Percentiles rank a stretch among this genome's conserved stretches.
Conservation (phyloP, 2,888 invertebrate species). For the Acleris cristana region DNA sequence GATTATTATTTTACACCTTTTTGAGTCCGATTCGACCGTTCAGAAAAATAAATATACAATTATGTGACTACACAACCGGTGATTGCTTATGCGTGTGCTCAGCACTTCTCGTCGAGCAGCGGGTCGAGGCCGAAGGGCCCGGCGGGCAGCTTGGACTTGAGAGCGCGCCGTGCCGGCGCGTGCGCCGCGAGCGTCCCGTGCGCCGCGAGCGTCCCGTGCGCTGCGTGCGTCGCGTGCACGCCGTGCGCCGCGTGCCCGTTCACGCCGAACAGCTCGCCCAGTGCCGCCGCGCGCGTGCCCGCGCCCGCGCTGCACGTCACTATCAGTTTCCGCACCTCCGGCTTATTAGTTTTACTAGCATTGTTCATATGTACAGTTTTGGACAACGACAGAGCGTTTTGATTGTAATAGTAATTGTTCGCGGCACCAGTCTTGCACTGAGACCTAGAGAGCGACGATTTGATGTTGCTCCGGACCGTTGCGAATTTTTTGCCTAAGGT, state of each 20-base stretch:
- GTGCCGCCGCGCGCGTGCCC: conserved; percentile 56
- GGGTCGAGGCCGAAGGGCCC: conserved; percentile 76
- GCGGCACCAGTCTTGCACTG: conserved; percentile 64
- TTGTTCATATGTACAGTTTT: conserved; percentile 75
- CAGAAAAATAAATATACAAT: conserved; percentile 81
- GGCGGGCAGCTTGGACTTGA: conserved; percentile 49
- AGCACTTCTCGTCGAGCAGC: conserved; percentile 80
- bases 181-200: neutral
- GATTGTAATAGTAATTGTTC: conserved; percentile 70
- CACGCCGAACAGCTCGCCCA: conserved; percentile 62
- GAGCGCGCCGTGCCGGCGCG: conserved; percentile 31
- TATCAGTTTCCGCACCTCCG: conserved; percentile 78
- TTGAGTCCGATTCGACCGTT: conserved; percentile 69
- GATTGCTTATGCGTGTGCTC: conserved; percentile 61
- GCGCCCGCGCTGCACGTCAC: conserved; percentile 74
- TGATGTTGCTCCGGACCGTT: conserved; percentile 77
- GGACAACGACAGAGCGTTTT: conserved; percentile 65
- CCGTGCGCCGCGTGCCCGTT: conserved; percentile 46
- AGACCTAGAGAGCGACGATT: conserved; percentile 71
- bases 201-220: conserved; percentile 37
- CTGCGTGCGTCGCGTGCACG: conserved; percentile 22
- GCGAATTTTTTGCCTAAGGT: conserved; percentile 80
- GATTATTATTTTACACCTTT: conserved; percentile 64
- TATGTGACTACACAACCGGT: conserved; percentile 76
- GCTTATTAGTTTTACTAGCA: conserved; percentile 72